Base-by-base conservation (phyloP, 2,113 vertebrate species). In the Salvator merianae region DNA sequence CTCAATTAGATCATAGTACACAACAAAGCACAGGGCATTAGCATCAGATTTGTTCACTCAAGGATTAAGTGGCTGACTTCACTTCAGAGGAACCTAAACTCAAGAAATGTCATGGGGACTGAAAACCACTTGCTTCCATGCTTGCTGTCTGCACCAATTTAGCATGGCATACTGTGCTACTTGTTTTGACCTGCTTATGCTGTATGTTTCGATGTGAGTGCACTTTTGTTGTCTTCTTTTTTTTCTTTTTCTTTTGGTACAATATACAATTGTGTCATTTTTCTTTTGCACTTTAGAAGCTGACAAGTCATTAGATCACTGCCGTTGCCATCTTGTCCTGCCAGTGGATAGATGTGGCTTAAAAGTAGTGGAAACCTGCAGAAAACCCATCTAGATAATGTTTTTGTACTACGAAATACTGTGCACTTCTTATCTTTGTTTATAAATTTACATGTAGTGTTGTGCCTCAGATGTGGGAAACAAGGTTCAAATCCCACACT, bases 1-100 rank as follows among this genome's bases (percentile, higher is more conserved):
- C 93, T 95, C 96, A 95, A 95, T 97, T 94, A 96, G 95, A 96
- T 97, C 95, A 95, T 84, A 91, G 95, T 92, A 91, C 87, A 95
- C 47, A 76, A 68, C 76, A 84, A 82, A 89, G 84, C 85, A 65
- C 16, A 2, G 77, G 83, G 81, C 66, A 14, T 81, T 72, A 89
- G 9, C 89, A 85, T 89, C 89, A 1, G 10, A 88, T 90, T 89
- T 93, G 90, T 91, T 94, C 94, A 94, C 53, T 87, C 90, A 93
- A 93, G 91, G 87, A 93, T 91, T 91, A 94, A 93, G 85, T 71
- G 79, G 83, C 83, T 93, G 85, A 85, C 81, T 84, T 85, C 79
- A 82, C 75, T 90, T 87, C 0, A 0, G 83, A 87, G 85, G 85
- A 32, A 77, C 84, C 63, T 84, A 83, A 0, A 12, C 84, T 79